Evolutionary conservation across 2,888 invertebrate genomes (phyloP).

Genomic region (Drosophila subsilvestris): DNA sequence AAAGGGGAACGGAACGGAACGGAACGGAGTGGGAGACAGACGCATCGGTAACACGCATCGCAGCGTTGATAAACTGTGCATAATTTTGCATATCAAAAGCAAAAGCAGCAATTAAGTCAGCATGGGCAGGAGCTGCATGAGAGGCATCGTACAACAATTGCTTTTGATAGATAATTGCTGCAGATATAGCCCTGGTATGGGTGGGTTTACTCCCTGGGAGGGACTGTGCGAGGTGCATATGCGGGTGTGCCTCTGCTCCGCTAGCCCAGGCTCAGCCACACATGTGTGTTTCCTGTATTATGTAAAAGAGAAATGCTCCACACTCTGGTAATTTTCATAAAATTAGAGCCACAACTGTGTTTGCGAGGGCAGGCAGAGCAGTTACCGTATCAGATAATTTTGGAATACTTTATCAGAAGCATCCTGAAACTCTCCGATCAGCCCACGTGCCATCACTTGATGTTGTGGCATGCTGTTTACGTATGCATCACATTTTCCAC

Average conservation of each 20-base stretch:
- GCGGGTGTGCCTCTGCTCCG: slow-evolving; percentile 5
- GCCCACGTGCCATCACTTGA: slow-evolving; percentile 38
- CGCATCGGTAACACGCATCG: slow-evolving; percentile 28
- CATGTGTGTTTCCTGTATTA: slow-evolving; percentile 56
- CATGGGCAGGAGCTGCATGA: slow-evolving; percentile 42
- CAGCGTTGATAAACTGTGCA: slow-evolving; percentile 68
- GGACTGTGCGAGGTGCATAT: slow-evolving; percentile 7
- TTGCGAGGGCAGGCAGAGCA: slow-evolving; percentile 16
- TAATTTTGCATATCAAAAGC: slow-evolving; percentile 74
- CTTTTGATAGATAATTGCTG: slow-evolving; percentile 61
- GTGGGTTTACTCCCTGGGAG: neutral
- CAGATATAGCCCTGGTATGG: slow-evolving; percentile 14
- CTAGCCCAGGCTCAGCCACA: slow-evolving; percentile 15
- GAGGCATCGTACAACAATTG: slow-evolving; percentile 51
- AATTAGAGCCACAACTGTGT: slow-evolving; percentile 53
- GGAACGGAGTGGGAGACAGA: neutral
- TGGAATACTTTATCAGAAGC: no score
- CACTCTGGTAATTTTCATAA: slow-evolving; percentile 72
- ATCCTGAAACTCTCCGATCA: neutral
- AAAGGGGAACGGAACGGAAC: slow-evolving; percentile 39
- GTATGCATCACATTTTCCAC: slow-evolving; percentile 64
- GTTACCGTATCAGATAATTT: slow-evolving; percentile 2
- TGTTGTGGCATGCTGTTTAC: slow-evolving; percentile 50
- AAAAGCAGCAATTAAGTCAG: slow-evolving; percentile 70
- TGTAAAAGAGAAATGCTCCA: slow-evolving; percentile 55